Evolutionary conservation across 2,888 invertebrate genomes (phyloP).

Genomic region (Thereva unica): DNA sequence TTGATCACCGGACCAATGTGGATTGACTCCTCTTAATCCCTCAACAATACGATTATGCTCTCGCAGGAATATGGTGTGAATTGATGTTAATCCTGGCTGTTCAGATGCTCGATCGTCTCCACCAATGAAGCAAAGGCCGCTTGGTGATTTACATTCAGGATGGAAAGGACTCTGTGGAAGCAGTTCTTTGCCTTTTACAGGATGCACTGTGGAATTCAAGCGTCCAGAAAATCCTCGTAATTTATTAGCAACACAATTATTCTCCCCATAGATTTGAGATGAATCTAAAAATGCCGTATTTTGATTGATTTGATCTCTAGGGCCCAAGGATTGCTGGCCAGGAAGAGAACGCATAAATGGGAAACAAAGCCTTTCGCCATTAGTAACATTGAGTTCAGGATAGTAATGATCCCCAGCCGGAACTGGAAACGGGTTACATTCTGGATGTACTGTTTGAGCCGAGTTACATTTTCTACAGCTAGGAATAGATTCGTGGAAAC

Average conservation of each 20-base stretch:
- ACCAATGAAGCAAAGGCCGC: conserved; percentile 85
- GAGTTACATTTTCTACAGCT: conserved; percentile 90
- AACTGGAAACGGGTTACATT: conserved; percentile 90
- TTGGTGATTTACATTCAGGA: conserved; percentile 86
- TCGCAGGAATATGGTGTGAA: conserved; percentile 86
- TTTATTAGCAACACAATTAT: conserved; percentile 75
- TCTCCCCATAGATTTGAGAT: conserved; percentile 89
- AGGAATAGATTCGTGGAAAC: conserved; percentile 87
- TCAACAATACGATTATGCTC: conserved; percentile 89
- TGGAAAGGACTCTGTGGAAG: conserved; percentile 77
- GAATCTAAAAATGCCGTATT: conserved; percentile 89
- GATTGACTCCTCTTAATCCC: conserved; percentile 77
- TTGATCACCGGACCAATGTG: conserved; percentile 86
- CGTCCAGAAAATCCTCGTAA: conserved; percentile 80
- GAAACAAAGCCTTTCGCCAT: conserved; percentile 85
- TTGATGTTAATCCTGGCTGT: conserved; percentile 84
- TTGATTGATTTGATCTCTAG: conserved; percentile 91
- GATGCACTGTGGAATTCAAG: conserved; percentile 78
- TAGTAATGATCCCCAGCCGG: conserved; percentile 89
- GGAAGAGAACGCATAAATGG: conserved; percentile 93
- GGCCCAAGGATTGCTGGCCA: conserved; percentile 84
- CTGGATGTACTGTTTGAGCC: conserved; percentile 83
- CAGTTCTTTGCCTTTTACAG: conserved; percentile 75
- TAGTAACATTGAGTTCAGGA: conserved; percentile 80
- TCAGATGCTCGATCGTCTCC: conserved; percentile 92